Evolutionary conservation across 1,140 invertebrate genomes (phyloP).

Genomic region (Ditylenchus dipsaci): DNA sequence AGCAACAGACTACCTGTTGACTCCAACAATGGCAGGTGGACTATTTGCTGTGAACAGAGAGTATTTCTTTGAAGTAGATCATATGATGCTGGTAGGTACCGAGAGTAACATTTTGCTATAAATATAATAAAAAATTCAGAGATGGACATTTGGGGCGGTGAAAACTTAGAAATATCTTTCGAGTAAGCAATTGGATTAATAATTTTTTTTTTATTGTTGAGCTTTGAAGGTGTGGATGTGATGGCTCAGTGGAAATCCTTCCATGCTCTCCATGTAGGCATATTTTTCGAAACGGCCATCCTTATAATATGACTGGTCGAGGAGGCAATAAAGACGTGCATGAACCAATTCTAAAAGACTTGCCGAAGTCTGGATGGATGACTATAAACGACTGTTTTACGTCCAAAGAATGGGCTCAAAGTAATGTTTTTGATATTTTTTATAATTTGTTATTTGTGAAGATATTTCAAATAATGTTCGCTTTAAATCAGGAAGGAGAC

Average conservation of each 20-base stretch:
- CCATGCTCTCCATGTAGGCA: slow-evolving; percentile 95
- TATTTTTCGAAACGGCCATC: slow-evolving; percentile 79
- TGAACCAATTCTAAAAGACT: slow-evolving; percentile 60
- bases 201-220: neutral
- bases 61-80: slow-evolving; percentile 93
- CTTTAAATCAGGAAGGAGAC: slow-evolving; percentile 64
- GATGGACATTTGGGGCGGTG: slow-evolving; percentile 92
- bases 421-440: slow-evolving; percentile 31
- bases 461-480: too few relatives aligned
- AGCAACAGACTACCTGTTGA: slow-evolving; percentile 18
- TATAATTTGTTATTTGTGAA: neutral
- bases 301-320: neutral
- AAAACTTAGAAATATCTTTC: slow-evolving; percentile 98
- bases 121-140: neutral
- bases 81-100: slow-evolving; percentile 91
- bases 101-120: neutral
- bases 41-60: slow-evolving; percentile 91
- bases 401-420: slow-evolving; percentile 73
- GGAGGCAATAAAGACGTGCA: too few relatives aligned
- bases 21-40: slow-evolving; percentile 98
- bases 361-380: slow-evolving; percentile 94
- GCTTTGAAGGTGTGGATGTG: slow-evolving; percentile 95
- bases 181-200: slow-evolving; percentile 63
- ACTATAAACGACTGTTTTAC: slow-evolving; percentile 72
- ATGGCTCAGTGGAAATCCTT: slow-evolving; percentile 84